These are phyloP conservation scores for Thunnus maccoyii DNA, from an alignment of 2,113 vertebrate species.

Conservation along the genomic window DNA sequence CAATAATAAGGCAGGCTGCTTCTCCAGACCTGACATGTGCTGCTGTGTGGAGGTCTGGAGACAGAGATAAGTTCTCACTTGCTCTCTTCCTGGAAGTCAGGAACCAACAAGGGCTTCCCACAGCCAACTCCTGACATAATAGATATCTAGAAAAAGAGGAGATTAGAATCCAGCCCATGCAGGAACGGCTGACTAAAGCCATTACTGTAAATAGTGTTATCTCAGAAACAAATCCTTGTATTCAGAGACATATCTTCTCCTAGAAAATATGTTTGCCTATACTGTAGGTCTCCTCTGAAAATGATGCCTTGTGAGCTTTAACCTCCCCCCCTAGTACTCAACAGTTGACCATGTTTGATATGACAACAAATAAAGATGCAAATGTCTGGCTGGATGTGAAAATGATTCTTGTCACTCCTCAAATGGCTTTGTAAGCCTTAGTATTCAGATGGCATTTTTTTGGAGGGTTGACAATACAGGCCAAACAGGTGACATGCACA, in stretches of 20 bases:
- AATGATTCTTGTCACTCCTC: constrained; percentile 47
- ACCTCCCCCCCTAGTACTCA: neutral
- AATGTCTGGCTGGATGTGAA: constrained; percentile 45
- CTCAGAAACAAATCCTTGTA: constrained; percentile 51
- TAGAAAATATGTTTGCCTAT: constrained; percentile 38
- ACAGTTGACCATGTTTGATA: constrained; percentile 29
- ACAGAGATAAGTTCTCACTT: constrained; percentile 71
- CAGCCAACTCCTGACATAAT: constrained; percentile 53
- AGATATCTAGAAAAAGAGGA: constrained; percentile 45
- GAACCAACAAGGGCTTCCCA: constrained; percentile 52
- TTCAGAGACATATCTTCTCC: constrained; percentile 41
- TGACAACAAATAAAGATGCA: constrained; percentile 64
- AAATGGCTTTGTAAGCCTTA: constrained; percentile 33
- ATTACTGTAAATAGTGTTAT: constrained; percentile 63
- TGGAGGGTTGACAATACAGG: constrained; percentile 57
- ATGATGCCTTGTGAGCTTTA: constrained; percentile 17
- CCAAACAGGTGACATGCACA: constrained; percentile 73
- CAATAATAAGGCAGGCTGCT: constrained; percentile 71
- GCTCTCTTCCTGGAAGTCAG: constrained; percentile 54
- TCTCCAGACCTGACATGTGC: constrained; percentile 74
- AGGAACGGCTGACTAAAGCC: constrained; percentile 49
- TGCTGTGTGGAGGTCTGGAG: constrained; percentile 70
- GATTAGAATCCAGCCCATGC: constrained; percentile 58
- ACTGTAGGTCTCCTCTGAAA: constrained; percentile 20
- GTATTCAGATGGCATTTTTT: constrained; percentile 61